Percentiles rank a stretch among this genome's conserved stretches.
Evolutionary conservation across 1,140 invertebrate genomes (phyloP).

Genomic region (Papilio aristodemus): DNA sequence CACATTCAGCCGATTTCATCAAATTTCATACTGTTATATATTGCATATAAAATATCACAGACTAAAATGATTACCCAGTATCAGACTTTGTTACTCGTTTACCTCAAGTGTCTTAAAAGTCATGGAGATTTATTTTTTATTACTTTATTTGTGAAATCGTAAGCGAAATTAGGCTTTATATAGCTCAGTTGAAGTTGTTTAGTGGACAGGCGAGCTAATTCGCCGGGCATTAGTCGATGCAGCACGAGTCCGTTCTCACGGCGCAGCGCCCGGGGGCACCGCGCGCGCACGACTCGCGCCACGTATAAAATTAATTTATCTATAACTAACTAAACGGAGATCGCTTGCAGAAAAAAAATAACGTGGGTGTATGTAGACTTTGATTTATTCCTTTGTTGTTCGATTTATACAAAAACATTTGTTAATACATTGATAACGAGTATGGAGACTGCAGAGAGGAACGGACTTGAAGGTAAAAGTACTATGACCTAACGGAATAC

Average conservation of each 20-base stretch:
- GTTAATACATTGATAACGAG: no score
- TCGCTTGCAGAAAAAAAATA: constrained; percentile 35
- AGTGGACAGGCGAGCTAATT: constrained; percentile 47
- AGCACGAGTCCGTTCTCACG: constrained; percentile 60
- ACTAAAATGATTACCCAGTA: no score
- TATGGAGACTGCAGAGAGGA: no score
- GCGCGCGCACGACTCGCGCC: constrained; percentile 61
- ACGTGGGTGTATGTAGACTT: constrained; percentile 31
- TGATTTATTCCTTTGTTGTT: constrained; percentile 15
- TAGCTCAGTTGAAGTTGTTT: constrained; percentile 21
- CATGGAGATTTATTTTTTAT: constrained; percentile 5
- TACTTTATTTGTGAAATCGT: neutral
- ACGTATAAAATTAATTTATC: constrained; percentile 79
- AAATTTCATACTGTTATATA: no score
- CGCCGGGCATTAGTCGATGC: constrained; percentile 29
- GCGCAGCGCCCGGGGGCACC: constrained; percentile 63
- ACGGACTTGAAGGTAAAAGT: no score
- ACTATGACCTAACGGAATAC: no score
- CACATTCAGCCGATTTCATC: no score
- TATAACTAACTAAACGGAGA: constrained; percentile 61
- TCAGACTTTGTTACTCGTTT: no score
- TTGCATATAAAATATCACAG: no score
- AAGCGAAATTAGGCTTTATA: constrained; percentile 11
- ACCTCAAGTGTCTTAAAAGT: neutral
- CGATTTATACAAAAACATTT: neutral